phyloP scores from a whole-genome alignment of 2,888 invertebrate species.

The Ochropleura plecta region DNA sequence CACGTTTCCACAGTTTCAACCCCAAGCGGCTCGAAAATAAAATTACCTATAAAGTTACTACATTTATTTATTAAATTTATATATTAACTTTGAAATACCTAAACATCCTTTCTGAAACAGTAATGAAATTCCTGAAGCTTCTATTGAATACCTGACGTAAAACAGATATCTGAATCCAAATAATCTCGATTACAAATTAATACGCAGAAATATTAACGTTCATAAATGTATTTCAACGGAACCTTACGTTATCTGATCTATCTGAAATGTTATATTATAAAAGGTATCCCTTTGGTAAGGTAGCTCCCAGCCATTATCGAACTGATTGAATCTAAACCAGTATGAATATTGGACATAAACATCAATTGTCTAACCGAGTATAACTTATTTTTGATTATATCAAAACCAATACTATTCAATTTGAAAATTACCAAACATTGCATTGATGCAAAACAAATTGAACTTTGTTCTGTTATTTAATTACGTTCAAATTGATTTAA shows the following conservation, averaged over 20 bases:
- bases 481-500: not conserved
- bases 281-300: not conserved
- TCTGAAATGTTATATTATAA: slow-evolving; percentile 11
- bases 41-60: no score
- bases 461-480: not conserved
- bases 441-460: not conserved
- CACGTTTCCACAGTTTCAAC: no score
- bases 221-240: slow-evolving; percentile 8
- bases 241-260: not conserved
- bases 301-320: not conserved
- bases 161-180: not conserved
- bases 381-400: slow-evolving; percentile 11
- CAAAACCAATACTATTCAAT: slow-evolving; percentile 7
- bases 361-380: not conserved
- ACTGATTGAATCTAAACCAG: slow-evolving; percentile 14
- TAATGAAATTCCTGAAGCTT: not conserved
- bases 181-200: not conserved
- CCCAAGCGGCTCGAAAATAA: no score
- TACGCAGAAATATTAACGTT: not conserved
- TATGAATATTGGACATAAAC: slow-evolving; percentile 8
- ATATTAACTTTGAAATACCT: not conserved
- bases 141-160: not conserved
- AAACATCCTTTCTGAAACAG: not conserved
- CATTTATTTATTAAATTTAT: no score
- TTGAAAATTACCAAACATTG: slow-evolving; percentile 18